phyloP scores from a whole-genome alignment of 2,888 invertebrate species.

The Calameuta idolon region DNA sequence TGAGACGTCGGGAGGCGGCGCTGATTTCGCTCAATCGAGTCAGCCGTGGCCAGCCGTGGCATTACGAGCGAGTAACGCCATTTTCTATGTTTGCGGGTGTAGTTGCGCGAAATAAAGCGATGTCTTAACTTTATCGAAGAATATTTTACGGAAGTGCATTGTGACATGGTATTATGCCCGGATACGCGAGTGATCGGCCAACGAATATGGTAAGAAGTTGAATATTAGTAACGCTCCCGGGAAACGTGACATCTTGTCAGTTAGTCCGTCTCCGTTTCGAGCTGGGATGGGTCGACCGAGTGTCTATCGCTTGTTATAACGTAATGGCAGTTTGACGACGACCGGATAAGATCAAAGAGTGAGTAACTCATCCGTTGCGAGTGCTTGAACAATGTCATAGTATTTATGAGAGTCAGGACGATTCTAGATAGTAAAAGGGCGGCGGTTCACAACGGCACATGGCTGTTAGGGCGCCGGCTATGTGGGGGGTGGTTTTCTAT shows the following conservation, averaged over 20 bases:
- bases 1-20: conserved; percentile 7
- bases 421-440: conserved; percentile 18
- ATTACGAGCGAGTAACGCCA: conserved; percentile 43
- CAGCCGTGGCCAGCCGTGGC: conserved; percentile 26
- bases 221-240: conserved; percentile 7
- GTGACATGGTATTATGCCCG: conserved; percentile 46
- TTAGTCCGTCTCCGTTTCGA: conserved; percentile 23
- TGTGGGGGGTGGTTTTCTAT: conserved; percentile 55
- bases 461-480: conserved; percentile 54
- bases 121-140: conserved; percentile 3
- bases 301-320: conserved; percentile 8
- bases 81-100: conserved; percentile 46
- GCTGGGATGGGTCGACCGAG: conserved; percentile 37
- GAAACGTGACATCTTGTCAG: conserved; percentile 37
- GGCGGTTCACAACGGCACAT: conserved; percentile 57
- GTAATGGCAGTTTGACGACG: conserved; percentile 18
- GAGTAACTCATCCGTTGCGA: no score
- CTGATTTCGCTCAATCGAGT: conserved; percentile 21
- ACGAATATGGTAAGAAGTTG: conserved; percentile 51
- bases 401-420: no score
- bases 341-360: neutral
- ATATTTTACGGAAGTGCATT: conserved; percentile 14
- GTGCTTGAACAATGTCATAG: no score
- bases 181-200: conserved; percentile 47
- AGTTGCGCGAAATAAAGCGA: conserved; percentile 28